phyloP scores from a whole-genome alignment of 2,797 vertebrate genomes.

The Sarcophilus harrisii region DNA sequence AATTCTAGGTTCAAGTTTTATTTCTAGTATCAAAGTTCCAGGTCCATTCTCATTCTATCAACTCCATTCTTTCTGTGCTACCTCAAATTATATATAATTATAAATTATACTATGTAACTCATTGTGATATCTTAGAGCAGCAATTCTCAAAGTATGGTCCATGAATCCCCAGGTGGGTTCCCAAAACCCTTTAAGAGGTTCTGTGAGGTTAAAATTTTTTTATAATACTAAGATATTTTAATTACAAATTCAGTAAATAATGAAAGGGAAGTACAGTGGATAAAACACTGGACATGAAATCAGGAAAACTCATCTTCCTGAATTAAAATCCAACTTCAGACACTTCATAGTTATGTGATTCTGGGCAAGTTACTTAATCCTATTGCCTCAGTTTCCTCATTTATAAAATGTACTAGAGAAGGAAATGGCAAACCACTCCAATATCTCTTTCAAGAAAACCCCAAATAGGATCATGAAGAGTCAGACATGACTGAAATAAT shows the following conservation, averaged over 20 bases:
- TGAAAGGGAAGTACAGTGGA: background rate
- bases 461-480: background rate
- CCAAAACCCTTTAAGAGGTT: background rate
- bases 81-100: background rate
- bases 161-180: background rate
- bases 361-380: background rate
- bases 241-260: background rate
- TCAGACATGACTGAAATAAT: background rate
- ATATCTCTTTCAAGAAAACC: background rate
- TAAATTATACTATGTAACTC: background rate
- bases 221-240: background rate
- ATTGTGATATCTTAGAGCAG: background rate
- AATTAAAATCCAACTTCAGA: background rate
- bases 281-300: background rate
- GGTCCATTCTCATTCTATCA: background rate
- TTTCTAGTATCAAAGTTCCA: background rate
- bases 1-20: background rate
- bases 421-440: background rate
- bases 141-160: background rate
- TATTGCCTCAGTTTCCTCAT: background rate
- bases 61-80: background rate
- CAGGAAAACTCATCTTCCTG: background rate
- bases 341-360: no score
- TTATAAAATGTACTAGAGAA: background rate
- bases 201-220: background rate